These are phyloP conservation scores for Ellobius talpinus DNA, from an alignment of 2,113 vertebrate species.

Conservation along the genomic window DNA sequence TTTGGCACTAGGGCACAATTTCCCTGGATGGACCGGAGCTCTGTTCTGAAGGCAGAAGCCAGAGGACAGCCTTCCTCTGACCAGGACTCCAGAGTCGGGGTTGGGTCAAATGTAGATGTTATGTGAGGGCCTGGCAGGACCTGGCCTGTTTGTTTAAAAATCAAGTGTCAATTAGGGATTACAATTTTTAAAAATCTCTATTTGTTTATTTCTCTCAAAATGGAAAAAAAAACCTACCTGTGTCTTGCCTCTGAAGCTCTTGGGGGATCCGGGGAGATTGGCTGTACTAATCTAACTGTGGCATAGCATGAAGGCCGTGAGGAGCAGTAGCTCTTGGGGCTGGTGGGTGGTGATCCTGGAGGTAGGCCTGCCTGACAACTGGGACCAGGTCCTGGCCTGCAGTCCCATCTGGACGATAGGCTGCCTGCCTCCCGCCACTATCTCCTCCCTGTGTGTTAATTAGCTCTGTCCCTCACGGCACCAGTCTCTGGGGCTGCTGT, in stretches of 20 bases:
- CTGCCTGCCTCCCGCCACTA: neutral
- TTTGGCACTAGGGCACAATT: conserved; percentile 87
- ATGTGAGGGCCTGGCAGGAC: conserved; percentile 57
- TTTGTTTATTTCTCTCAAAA: conserved; percentile 12
- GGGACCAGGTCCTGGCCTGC: neutral
- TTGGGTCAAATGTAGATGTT: neutral
- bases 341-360: neutral
- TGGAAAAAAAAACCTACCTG: neutral
- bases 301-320: neutral
- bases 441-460: neutral
- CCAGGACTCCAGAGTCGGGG: neutral
- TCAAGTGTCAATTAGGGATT: neutral
- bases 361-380: neutral
- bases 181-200: neutral
- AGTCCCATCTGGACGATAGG: neutral
- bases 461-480: neutral
- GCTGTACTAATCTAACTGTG: neutral
- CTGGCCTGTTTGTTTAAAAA: conserved; percentile 61
- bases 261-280: neutral
- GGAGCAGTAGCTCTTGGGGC: neutral
- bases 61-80: neutral
- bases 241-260: conserved; percentile 21
- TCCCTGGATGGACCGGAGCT: neutral
- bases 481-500: neutral
- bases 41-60: neutral